Evolutionary conservation across 2,113 vertebrate species (phyloP).

Genomic region (Phrynosoma platyrhinos): DNA sequence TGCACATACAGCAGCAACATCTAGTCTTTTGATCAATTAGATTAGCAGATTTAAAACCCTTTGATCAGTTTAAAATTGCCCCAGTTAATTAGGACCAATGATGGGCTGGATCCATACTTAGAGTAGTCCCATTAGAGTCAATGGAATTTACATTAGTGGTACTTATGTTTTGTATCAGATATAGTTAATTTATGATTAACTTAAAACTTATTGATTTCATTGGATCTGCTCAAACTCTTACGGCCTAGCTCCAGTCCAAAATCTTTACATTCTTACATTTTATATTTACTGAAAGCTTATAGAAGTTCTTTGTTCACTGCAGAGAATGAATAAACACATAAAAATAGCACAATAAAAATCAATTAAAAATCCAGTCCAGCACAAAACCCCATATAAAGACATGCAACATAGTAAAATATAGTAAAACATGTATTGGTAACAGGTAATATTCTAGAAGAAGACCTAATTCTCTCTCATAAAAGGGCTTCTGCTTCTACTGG

Average conservation of each 20-base stretch:
- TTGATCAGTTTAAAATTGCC: background rate
- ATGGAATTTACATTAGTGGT: background rate
- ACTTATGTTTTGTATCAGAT: background rate
- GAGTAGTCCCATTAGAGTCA: background rate
- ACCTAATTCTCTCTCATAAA: no score
- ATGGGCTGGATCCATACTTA: background rate
- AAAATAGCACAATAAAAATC: background rate
- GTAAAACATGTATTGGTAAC: background rate
- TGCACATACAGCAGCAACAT: background rate
- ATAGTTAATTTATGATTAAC: background rate
- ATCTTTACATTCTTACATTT: no score
- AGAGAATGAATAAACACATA: background rate
- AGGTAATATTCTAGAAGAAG: background rate
- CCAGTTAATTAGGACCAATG: background rate
- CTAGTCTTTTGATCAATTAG: background rate
- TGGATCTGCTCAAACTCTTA: background rate
- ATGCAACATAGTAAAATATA: background rate
- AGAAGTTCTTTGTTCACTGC: background rate
- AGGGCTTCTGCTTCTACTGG: no score
- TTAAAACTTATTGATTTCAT: background rate
- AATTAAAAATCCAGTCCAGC: background rate
- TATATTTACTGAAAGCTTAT: background rate
- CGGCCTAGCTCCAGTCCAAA: background rate
- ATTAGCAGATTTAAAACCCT: background rate
- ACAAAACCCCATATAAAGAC: background rate